Percentiles rank a stretch among this genome's conserved stretches.
phyloP scores from a whole-genome alignment of 2,888 invertebrate genomes.

The Charanyca ferruginea region DNA sequence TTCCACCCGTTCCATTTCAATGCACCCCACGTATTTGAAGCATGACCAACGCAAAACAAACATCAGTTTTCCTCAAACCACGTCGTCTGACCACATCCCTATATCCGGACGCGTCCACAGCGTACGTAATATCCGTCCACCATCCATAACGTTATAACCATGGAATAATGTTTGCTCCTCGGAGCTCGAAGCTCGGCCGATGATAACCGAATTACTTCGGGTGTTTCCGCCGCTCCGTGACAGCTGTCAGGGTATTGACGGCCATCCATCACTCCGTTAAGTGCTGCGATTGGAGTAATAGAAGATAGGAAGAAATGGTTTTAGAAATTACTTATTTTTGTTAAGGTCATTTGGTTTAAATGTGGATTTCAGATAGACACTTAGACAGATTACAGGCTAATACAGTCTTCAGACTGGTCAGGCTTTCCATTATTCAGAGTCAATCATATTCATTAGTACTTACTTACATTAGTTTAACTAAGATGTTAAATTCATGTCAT shows the following conservation, averaged over 20 bases:
- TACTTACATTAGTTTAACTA: too few species aligned
- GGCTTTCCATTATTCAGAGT: too few species aligned
- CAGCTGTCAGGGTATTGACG: constrained; percentile 45
- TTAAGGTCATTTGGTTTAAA: too few species aligned
- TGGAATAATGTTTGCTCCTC: constrained; percentile 61
- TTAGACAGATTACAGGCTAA: too few species aligned
- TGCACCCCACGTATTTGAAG: background rate
- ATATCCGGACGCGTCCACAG: constrained; percentile 43
- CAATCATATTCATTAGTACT: too few species aligned
- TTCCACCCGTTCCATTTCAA: background rate
- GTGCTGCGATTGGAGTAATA: constrained; percentile 19
- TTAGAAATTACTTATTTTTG: background rate
- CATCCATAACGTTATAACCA: constrained; percentile 61
- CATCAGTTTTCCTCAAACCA: constrained; percentile 5
- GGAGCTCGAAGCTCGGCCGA: constrained; percentile 33
- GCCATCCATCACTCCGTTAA: constrained; percentile 35
- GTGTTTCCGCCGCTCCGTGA: constrained; percentile 38
- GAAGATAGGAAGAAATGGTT: constrained; percentile 2
- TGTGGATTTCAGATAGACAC: background rate
- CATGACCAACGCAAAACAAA: constrained; percentile 4
- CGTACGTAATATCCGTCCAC: constrained; percentile 65
- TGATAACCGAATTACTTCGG: constrained; percentile 56
- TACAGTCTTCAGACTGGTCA: too few species aligned
- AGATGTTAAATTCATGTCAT: too few species aligned
- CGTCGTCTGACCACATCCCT: constrained; percentile 20